Evolutionary conservation across 2,888 invertebrate species (phyloP).

Genomic region (Scrobipalpa costella): DNA sequence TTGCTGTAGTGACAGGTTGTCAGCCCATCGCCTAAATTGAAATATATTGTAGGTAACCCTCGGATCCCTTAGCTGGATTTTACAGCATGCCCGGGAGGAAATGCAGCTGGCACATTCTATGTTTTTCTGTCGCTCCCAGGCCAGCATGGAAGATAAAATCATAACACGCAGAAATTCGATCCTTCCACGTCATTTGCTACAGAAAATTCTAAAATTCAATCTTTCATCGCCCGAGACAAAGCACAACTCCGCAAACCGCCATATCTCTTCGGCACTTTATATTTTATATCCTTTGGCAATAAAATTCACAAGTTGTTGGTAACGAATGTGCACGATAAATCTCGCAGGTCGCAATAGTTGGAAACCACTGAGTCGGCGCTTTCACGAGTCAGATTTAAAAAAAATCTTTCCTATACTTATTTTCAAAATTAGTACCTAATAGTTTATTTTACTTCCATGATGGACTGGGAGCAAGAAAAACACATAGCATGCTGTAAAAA

Average conservation of each 20-base stretch:
- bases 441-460: too few species aligned
- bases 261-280: slow-evolving; percentile 30
- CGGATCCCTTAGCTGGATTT: too few species aligned
- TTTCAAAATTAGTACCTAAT: not conserved
- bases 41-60: too few species aligned
- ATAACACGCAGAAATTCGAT: slow-evolving; percentile 1
- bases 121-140: too few species aligned
- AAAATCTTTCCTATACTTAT: not conserved
- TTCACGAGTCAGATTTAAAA: slow-evolving; percentile 1
- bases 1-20: too few species aligned
- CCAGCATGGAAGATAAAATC: too few species aligned
- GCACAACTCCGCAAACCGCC: slow-evolving; percentile 16
- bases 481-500: too few species aligned
- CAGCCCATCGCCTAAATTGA: too few species aligned
- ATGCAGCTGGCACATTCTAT: too few species aligned
- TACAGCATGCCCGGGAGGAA: too few species aligned
- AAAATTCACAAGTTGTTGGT: slow-evolving; percentile 41
- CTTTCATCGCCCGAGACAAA: slow-evolving; percentile 21
- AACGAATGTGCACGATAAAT: slow-evolving; percentile 46
- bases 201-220: slow-evolving; percentile 1
- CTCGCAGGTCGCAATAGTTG: slow-evolving; percentile 34
- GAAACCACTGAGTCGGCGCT: slow-evolving; percentile 19
- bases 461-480: too few species aligned
- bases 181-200: not conserved
- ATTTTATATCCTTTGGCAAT: slow-evolving; percentile 35